A percentile compares a stretch with the other conserved stretches of the same genome.
Conservation (phyloP, 2,888 invertebrate genomes). For the Microdon myrmicae region DNA sequence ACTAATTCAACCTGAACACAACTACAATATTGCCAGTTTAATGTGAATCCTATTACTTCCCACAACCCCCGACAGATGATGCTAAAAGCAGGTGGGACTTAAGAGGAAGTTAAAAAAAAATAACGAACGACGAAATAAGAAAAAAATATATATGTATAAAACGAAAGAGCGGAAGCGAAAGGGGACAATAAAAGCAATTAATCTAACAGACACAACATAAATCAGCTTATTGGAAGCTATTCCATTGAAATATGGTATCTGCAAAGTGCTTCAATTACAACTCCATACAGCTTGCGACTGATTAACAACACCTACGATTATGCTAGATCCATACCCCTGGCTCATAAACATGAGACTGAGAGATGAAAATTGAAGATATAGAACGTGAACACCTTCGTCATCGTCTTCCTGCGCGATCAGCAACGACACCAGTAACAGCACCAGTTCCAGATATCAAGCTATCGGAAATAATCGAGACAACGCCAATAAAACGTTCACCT, state of each 20-base stretch:
- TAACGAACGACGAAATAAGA: constrained; percentile 11
- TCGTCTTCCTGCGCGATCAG: constrained; percentile 17
- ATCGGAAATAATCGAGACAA: too few species aligned
- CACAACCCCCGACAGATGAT: constrained; percentile 27
- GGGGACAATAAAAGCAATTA: constrained; percentile 15
- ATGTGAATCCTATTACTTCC: constrained; percentile 16
- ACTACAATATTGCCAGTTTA: background rate
- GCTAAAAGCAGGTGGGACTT: constrained; percentile 28
- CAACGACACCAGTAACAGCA: constrained; percentile 30
- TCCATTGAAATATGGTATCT: background rate
- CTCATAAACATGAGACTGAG: constrained; percentile 28
- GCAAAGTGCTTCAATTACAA: constrained; percentile 3
- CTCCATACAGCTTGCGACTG: constrained; percentile 1
- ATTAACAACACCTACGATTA: constrained; percentile 7
- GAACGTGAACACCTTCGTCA: constrained; percentile 48
- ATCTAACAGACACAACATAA: constrained; percentile 4
- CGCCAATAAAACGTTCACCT: constrained; percentile 18
- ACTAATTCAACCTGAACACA: too few species aligned
- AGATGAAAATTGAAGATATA: constrained; percentile 57
- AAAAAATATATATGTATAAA: too few species aligned
- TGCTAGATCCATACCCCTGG: constrained; percentile 4
- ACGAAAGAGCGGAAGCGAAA: constrained; percentile 32
- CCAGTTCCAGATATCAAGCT: constrained; percentile 56
- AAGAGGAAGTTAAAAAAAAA: constrained; percentile 28
- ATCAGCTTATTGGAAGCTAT: background rate